A percentile compares a stretch with the other conserved stretches of the same genome.
Conservation (phyloP, 2,113 vertebrate species). For the Rhea americana region DNA sequence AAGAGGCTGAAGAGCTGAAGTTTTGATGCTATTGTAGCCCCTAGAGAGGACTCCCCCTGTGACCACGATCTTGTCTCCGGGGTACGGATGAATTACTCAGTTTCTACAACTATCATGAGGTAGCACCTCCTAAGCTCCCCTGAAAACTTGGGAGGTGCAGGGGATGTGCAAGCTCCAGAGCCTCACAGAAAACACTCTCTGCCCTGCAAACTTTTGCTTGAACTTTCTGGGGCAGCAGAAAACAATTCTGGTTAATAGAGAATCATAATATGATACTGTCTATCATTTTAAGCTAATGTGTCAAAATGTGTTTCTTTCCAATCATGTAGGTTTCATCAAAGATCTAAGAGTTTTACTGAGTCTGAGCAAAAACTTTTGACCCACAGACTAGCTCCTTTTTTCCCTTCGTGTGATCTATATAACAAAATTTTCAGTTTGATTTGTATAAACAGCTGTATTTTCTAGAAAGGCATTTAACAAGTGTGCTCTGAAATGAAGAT, state of each 20-base stretch:
- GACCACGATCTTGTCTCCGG: not conserved
- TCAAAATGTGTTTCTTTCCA: not conserved
- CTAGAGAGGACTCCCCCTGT: not conserved
- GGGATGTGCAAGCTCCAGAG: not conserved
- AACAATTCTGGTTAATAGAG: not conserved
- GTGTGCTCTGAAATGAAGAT: not conserved
- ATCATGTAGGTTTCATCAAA: not conserved
- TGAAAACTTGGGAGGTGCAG: no score
- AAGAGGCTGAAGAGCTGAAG: not conserved
- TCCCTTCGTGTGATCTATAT: not conserved
- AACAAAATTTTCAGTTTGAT: not conserved
- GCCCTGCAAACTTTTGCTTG: not conserved
- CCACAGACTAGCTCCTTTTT: not conserved
- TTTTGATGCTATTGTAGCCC: fast-evolving
- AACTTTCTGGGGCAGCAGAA: not conserved
- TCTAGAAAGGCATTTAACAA: not conserved
- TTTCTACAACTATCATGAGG: not conserved
- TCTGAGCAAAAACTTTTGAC: not conserved
- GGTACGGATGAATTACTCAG: not conserved
- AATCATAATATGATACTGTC: not conserved
- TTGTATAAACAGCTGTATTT: not conserved
- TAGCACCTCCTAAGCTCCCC: not conserved
- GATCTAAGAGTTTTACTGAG: not conserved
- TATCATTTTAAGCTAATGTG: not conserved
- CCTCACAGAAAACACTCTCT: not conserved